Percentiles rank a stretch among this genome's conserved stretches.
These are phyloP conservation scores for Oscheius sp. DNA, from an alignment of 2,888 invertebrate species.

Conservation along the genomic window DNA sequence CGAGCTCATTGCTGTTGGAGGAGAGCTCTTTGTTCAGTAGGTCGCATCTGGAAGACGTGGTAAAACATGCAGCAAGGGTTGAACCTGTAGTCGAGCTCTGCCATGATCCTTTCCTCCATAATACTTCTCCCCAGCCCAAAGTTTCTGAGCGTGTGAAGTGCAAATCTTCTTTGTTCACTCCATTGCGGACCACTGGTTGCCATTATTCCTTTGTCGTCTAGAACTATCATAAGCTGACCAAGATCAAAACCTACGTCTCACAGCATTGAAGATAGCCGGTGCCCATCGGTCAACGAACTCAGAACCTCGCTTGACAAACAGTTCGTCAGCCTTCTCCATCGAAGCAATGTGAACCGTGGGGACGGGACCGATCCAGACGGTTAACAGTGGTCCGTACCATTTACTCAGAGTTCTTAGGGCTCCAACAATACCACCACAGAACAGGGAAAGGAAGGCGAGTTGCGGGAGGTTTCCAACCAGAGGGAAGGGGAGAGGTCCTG, in stretches of 20 bases:
- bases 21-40: too few species aligned
- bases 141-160: slow-evolving; percentile 50
- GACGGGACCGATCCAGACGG: slow-evolving; percentile 53
- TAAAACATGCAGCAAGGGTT: not conserved
- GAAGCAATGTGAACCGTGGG: slow-evolving; percentile 49
- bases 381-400: slow-evolving; percentile 49
- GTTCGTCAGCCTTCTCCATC: slow-evolving; percentile 46
- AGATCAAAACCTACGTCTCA: slow-evolving; percentile 20
- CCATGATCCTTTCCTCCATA: slow-evolving; percentile 55
- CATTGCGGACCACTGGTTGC: slow-evolving; percentile 44
- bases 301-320: slow-evolving; percentile 27
- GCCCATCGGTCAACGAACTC: slow-evolving; percentile 32
- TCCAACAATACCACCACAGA: slow-evolving; percentile 40
- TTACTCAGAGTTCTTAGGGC: slow-evolving; percentile 33
- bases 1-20: slow-evolving; percentile 3
- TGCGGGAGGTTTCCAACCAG: slow-evolving; percentile 49
- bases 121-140: slow-evolving; percentile 53
- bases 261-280: slow-evolving; percentile 22
- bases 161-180: slow-evolving; percentile 50
- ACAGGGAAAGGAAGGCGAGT: slow-evolving; percentile 29
- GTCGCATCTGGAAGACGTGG: not conserved
- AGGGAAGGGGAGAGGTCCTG: slow-evolving; percentile 45
- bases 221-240: not conserved
- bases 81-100: slow-evolving; percentile 42
- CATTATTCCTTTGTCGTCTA: slow-evolving; percentile 42